Percentiles rank a stretch among this genome's conserved stretches.
These are phyloP conservation scores for Archocentrus centrarchus DNA, from an alignment of 2,113 vertebrate genomes.

Conservation along the genomic window DNA sequence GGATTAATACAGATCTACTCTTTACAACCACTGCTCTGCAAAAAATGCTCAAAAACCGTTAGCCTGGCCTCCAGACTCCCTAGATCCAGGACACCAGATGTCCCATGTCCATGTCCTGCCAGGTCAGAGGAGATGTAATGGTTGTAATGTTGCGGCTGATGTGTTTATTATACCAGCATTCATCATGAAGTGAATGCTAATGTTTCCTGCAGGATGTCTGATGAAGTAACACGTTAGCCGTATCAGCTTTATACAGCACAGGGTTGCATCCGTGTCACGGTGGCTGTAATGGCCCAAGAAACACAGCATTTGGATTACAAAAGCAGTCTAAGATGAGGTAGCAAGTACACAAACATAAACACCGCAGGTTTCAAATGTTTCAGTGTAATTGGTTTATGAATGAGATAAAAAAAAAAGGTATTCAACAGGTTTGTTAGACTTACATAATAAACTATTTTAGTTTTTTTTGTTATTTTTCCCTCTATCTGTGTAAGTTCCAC, in stretches of 20 bases:
- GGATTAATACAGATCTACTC: background rate
- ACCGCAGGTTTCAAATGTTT: background rate
- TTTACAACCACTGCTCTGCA: background rate
- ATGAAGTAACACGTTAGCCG: background rate
- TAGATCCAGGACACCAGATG: slow-evolving; percentile 2
- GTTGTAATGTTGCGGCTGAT: background rate
- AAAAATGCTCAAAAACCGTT: background rate
- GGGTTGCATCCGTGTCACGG: background rate
- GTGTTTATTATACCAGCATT: slow-evolving; percentile 5
- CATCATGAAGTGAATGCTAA: background rate
- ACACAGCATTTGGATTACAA: background rate
- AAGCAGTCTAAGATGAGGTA: background rate
- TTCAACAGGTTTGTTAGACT: background rate
- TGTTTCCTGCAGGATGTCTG: background rate
- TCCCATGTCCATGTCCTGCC: background rate
- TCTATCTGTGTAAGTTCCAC: background rate
- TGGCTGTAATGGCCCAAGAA: background rate
- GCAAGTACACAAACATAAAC: background rate
- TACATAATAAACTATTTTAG: background rate
- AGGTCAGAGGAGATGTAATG: background rate
- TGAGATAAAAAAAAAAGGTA: background rate
- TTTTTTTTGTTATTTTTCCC: background rate
- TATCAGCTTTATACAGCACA: slow-evolving; percentile 7
- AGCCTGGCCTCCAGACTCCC: background rate
- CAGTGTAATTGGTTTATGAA: background rate